Evolutionary conservation across 2,888 invertebrate species (phyloP), one percentile per base, ranked within the genome.

Genomic region (Cyrtodaria siliqua): DNA sequence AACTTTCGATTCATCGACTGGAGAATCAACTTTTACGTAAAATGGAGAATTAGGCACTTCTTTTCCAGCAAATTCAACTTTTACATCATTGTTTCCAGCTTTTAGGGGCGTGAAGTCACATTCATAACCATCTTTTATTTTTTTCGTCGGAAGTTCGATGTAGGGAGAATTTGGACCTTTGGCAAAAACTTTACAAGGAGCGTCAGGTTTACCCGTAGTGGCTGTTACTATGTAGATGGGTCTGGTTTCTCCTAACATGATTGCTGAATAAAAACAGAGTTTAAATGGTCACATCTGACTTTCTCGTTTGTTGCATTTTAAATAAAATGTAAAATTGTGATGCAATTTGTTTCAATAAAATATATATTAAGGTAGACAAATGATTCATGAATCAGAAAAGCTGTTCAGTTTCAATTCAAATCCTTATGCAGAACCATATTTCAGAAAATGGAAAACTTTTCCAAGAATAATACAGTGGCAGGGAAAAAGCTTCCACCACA

Each of bases 101-200:
- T 90, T 90, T 3, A 87, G 87, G 9, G 93, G 93, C 47, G 87
- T 84, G 81, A 92, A 93, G 24, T 85, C 84, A 24, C 92, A 92
- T 61, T 89, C 89, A 82, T 91, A 92, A 23, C 93, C 93, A 72
- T 93, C 91, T 29, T 89, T 89, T 0, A 96, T 96, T 20, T 96
- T 96, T 89, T 96, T 95, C 23, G 96, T 95, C 87, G 96, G 96
- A 0, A 97, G 96, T 91, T 96, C 96, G 40, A 96, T 94, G 68
- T 95, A 89, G 73, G 91, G 86, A 12, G 91, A 91, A 52, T 77
- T 85, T 16, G 92, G 92, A 33, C 87, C 86, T 53, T 76, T 86
- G 47, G 92, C 91, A 62, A 87, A 87, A 40, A 86, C 77, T 55
- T 59, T 75, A 55, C 83, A 81, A 18, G 86, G 83, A 14, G 60